Percentiles rank a stretch among this genome's conserved stretches.
Conservation (phyloP, 2,113 vertebrate species). For the Panthera leo region DNA sequence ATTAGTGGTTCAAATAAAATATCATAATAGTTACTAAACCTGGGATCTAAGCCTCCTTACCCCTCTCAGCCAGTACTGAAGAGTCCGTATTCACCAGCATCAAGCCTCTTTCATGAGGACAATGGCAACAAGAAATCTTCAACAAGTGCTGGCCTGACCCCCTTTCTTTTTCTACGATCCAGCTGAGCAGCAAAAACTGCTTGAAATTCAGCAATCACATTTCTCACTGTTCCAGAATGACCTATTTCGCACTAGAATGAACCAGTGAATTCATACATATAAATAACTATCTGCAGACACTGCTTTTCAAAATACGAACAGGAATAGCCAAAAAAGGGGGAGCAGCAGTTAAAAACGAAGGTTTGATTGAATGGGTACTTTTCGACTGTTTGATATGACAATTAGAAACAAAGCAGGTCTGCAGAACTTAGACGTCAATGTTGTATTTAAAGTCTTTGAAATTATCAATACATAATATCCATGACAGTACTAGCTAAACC, state of each 20-base stretch:
- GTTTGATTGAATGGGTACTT: constrained; percentile 52
- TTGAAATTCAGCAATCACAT: constrained; percentile 89
- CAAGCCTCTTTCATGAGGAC: constrained; percentile 82
- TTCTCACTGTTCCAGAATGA: constrained; percentile 89
- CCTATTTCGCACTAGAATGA: constrained; percentile 89
- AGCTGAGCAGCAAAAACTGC: constrained; percentile 84
- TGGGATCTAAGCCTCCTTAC: not conserved
- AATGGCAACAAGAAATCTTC: constrained; percentile 84
- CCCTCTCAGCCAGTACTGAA: not conserved
- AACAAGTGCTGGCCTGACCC: constrained; percentile 77
- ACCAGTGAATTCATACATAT: constrained; percentile 91
- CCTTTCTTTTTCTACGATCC: constrained; percentile 87
- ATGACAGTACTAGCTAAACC: not conserved
- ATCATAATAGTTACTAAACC: not conserved
- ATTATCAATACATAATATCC: constrained; percentile 34
- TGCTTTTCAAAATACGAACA: constrained; percentile 81
- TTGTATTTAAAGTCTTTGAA: constrained; percentile 17
- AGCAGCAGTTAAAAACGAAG: constrained; percentile 36
- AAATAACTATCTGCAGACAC: constrained; percentile 86
- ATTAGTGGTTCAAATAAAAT: constrained; percentile 35
- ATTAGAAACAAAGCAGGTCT: constrained; percentile 38
- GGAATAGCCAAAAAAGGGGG: constrained; percentile 48
- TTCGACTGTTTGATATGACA: constrained; percentile 63
- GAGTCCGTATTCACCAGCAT: constrained; percentile 76
- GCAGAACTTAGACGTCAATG: not conserved